Evolutionary conservation across 2,888 invertebrate genomes (phyloP).

Genomic region (Nomada lathburiana): DNA sequence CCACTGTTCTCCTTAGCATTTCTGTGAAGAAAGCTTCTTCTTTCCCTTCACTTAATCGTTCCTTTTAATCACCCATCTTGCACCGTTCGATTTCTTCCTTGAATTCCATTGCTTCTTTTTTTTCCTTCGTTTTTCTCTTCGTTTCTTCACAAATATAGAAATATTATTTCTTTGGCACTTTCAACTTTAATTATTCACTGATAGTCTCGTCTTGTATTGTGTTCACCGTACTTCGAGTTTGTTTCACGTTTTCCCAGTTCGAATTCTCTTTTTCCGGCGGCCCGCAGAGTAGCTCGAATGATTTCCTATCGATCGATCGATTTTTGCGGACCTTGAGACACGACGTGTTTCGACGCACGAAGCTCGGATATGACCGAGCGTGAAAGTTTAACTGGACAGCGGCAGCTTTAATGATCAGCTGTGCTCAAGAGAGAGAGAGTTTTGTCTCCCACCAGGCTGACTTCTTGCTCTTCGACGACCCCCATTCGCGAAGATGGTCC

Average conservation of each 20-base stretch:
- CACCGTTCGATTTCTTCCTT: neutral
- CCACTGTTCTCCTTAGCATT: slow-evolving; percentile 28
- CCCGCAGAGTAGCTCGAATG: neutral
- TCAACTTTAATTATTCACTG: too few species aligned
- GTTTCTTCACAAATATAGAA: too few species aligned
- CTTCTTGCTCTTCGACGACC: slow-evolving; percentile 48
- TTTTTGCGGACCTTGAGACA: slow-evolving; percentile 52
- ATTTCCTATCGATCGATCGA: slow-evolving; percentile 8
- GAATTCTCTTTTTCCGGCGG: too few species aligned
- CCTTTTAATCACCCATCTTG: too few species aligned
- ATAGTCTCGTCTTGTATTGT: too few species aligned
- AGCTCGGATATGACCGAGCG: slow-evolving; percentile 79
- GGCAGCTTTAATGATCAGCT: slow-evolving; percentile 80
- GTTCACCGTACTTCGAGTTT: too few species aligned
- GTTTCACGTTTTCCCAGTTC: too few species aligned
- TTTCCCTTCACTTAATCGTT: neutral
- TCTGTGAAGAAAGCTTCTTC: slow-evolving; percentile 9
- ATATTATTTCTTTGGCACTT: too few species aligned
- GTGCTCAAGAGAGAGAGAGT: slow-evolving; percentile 79
- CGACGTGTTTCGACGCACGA: slow-evolving; percentile 56
- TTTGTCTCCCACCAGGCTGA: slow-evolving; percentile 75
- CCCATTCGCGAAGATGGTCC: slow-evolving; percentile 42
- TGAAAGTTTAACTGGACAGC: slow-evolving; percentile 83
- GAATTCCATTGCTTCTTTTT: too few species aligned
- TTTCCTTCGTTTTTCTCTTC: too few species aligned